phyloP scores from a whole-genome alignment of 2,113 vertebrate species.

The Colius striatus region DNA sequence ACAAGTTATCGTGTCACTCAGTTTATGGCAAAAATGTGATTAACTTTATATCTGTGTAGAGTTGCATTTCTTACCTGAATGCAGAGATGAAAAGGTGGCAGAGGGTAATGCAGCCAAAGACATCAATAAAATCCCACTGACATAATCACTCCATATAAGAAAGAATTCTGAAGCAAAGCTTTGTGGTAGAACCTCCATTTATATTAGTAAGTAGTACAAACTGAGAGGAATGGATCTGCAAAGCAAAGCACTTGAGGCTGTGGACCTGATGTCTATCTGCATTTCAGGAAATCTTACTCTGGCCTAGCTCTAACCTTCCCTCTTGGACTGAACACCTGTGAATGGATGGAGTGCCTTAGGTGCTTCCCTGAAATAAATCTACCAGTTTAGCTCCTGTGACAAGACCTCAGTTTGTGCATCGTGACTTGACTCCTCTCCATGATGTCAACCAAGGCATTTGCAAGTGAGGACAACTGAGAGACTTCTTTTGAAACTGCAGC shows the following conservation, averaged over 20 bases:
- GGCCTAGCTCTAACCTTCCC: background rate
- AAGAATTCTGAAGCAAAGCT: background rate
- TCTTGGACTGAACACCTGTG: background rate
- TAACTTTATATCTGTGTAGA: background rate
- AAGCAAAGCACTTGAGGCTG: background rate
- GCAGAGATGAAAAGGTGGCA: background rate
- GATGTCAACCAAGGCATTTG: rapidly evolving
- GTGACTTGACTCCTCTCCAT: background rate
- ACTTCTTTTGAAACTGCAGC: background rate
- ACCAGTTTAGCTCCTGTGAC: background rate
- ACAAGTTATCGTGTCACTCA: background rate
- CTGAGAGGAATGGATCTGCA: background rate
- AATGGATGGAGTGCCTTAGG: background rate
- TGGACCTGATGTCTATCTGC: background rate
- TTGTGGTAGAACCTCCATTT: background rate
- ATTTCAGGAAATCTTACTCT: background rate
- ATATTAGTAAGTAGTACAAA: background rate
- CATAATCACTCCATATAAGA: background rate
- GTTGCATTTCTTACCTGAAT: conserved; percentile 7
- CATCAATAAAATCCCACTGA: background rate
- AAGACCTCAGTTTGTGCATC: background rate
- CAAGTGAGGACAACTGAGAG: background rate
- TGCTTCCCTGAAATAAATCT: background rate
- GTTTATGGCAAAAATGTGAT: conserved; percentile 8
- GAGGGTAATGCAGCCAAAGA: background rate